Base-by-base conservation (phyloP, 2,888 invertebrate genomes). In the Lepidochitona cinerea region DNA sequence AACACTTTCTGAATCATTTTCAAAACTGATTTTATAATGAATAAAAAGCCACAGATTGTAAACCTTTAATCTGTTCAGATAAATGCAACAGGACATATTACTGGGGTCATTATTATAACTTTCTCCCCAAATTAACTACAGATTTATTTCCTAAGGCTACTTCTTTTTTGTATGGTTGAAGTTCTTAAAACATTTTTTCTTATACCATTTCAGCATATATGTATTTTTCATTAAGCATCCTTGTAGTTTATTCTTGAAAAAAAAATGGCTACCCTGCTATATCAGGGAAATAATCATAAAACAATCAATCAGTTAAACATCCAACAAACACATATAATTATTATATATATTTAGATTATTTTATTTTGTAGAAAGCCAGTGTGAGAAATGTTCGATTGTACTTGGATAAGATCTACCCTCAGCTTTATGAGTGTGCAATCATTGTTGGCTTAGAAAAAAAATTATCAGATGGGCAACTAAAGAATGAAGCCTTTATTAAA, bases 391-490 rank as follows among this genome's bases (percentile, higher is more conserved):
- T 52, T 23, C 41, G 53, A 23, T 81, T 83, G 37, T 79, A 78
- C 70, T 32, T 75, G 65, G 74, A 71, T n/a, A 83, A 77, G 66
- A 81, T 83, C 37, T 88, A 87, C 72, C 85, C 86, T 0, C 88
- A 88, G 78, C 79, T 90, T 72, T 90, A 89, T 81, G 88, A 89
- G 70, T 89, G 88, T 72, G 86, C 87, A 9, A 78, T 90, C 68
- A 82, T 89, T 33, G 88, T 90, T 0, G 84, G 87, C n/a, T 81
- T 89, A 7, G 73, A 83, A 18, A 77, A 77, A 0, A 75, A 79
- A n/a, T n/a, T 36, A 35, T 14, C 29, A 14, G 74, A 77, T 1
- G 86, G 83, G 0, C 64, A 71, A 2, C 75, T 74, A 7, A 77
- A 75, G 6, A 87, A 85, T 64, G 82, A 83, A 65, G 87, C 90